Evolutionary conservation across 2,888 invertebrate genomes (phyloP), one percentile per base, ranked within the genome.

Genomic region (Zaprionus obscuricornis): DNA sequence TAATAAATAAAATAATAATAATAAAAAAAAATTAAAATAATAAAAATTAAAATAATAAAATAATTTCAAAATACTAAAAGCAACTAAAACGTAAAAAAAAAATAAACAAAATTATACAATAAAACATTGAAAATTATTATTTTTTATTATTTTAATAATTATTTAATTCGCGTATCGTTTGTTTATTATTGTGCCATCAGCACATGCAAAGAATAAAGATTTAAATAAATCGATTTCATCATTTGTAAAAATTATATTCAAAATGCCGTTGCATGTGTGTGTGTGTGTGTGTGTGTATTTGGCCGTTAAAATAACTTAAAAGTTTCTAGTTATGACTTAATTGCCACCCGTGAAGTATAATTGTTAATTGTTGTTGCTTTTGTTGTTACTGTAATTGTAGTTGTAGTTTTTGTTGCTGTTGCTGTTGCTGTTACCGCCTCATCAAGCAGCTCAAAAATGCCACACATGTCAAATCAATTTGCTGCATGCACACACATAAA

Each of bases 401-500:
- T 33, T 62, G 22, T 56, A 62, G 62, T 42, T 74, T n/a, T n/a
- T 51, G 46, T 42, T 55, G 39, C 37, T 45, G 34, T 11, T 45
- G 39, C 26, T 64, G 18, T 33, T 62, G 22, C 52, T 67, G 62
- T 42, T 74, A 54, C 71, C 74, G 74, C 56, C 74, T 69, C 68
- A 69, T 69, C 68, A 69, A 71, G 54, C 70, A 71, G 54, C 74
- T 39, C 66, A 66, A 68, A 70, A 73, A 68, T 73, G 75, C 72
- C 74, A 76, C 73, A 78, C 78, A 78, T 85, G 85, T 85, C 85
- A 85, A 85, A 78, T 78, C 85, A 78, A 78, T 78, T 84, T 74
- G 78, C 74, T 59, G 70, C 68, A 70, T 49, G 39, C 60, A 55
- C 71, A 51, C 59, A 52, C 65, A 54, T 55, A 42, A 54, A 37